These are phyloP conservation scores for Phalacrocorax carbo DNA, from an alignment of 2,113 vertebrate species.

Conservation along the genomic window DNA sequence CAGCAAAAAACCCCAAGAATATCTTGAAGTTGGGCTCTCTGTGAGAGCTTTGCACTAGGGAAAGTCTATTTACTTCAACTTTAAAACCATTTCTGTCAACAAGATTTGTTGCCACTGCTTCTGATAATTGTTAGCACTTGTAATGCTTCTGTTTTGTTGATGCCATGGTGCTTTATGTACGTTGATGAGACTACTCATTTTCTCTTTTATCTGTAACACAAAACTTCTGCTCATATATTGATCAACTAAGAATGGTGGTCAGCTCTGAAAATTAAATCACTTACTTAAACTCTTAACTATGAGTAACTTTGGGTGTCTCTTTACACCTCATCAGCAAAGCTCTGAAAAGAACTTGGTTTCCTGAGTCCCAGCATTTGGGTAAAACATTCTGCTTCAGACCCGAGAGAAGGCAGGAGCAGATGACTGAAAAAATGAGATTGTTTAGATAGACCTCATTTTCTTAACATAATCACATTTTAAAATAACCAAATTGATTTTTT, in stretches of 20 bases:
- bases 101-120: background rate
- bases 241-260: background rate
- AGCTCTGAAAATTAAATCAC: background rate
- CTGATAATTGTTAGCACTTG: background rate
- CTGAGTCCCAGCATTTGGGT: background rate
- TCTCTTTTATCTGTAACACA: background rate
- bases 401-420: background rate
- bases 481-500: background rate
- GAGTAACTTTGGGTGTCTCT: background rate
- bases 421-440: background rate
- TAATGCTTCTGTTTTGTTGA: background rate
- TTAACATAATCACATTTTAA: background rate
- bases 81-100: background rate
- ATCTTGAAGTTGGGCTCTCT: background rate
- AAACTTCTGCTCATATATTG: background rate
- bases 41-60: background rate
- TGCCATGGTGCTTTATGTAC: background rate
- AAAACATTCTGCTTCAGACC: background rate
- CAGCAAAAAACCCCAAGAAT: background rate
- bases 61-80: background rate
- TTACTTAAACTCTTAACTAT: background rate
- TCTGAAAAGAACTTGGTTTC: background rate
- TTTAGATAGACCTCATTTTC: background rate
- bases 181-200: background rate
- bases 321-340: background rate